Percentiles rank a stretch among this genome's conserved stretches.
These are phyloP conservation scores for Cettia cetti DNA, from an alignment of 2,113 vertebrate species.

Conservation along the genomic window DNA sequence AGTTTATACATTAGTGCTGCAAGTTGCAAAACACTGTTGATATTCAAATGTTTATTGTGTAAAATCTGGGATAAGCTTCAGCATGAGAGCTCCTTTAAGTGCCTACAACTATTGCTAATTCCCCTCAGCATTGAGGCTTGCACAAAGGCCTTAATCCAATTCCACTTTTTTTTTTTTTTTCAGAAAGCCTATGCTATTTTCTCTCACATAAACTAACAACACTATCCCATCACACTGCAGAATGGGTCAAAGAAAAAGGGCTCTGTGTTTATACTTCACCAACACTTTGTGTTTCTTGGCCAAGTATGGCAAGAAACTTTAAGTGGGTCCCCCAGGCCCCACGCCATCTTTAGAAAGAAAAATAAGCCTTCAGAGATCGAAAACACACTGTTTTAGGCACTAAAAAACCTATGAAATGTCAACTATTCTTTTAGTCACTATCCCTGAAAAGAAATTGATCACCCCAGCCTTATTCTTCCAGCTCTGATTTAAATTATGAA, in stretches of 20 bases:
- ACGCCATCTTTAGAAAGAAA: slow-evolving; percentile 84
- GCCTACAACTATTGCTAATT: slow-evolving; percentile 99
- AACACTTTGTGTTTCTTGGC: slow-evolving; percentile 93
- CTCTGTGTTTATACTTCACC: slow-evolving; percentile 95
- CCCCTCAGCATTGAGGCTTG: slow-evolving; percentile 93
- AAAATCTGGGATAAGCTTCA: slow-evolving; percentile 99
- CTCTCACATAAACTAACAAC: slow-evolving; percentile 99
- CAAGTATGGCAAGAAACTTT: slow-evolving; percentile 88
- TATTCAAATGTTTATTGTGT: slow-evolving; percentile 99
- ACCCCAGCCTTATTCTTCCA: not conserved
- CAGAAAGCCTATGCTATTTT: slow-evolving; percentile 97
- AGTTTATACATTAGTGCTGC: slow-evolving; percentile 99
- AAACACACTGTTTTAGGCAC: slow-evolving; percentile 61
- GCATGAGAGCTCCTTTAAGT: slow-evolving; percentile 99
- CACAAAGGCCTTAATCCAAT: slow-evolving; percentile 99
- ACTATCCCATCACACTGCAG: slow-evolving; percentile 93
- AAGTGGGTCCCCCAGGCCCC: slow-evolving; percentile 89
- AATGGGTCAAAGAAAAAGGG: slow-evolving; percentile 92
- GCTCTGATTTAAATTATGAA: slow-evolving; percentile 46
- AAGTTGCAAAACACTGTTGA: slow-evolving; percentile 99
- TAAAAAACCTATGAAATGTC: slow-evolving; percentile 71
- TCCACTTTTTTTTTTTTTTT: slow-evolving; percentile 85
- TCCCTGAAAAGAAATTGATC: slow-evolving; percentile 56
- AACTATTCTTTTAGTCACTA: slow-evolving; percentile 74
- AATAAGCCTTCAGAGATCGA: slow-evolving; percentile 79